Evolutionary conservation across 2,113 vertebrate genomes (phyloP), one percentile per base, ranked within the genome.

Genomic region (Vimba vimba): DNA sequence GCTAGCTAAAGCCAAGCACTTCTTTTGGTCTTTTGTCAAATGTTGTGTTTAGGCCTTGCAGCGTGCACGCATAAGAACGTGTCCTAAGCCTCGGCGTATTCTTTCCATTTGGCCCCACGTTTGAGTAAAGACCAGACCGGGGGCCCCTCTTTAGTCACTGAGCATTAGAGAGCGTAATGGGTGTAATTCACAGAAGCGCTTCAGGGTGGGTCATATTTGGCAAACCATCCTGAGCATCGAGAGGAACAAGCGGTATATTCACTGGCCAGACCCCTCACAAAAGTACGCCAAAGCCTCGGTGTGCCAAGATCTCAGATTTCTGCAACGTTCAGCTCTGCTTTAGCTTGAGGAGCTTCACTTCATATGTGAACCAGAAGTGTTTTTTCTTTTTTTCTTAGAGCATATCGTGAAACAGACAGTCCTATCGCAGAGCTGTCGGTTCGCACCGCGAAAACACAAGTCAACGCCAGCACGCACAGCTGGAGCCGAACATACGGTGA

Each of bases 91-190:
- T 69, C 27, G 2, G 2, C 30, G 12, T 39, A 64, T 79, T 81
- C 71, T 85, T 39, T 77, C 68, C 11, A 6, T 77, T 39, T 85
- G 79, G 59, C 79, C 74, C 62, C 74, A 43, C 12, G 64, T 30
- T 55, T 86, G 76, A 74, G 64, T 39, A 74, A 27, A 74, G 52
- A 82, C 36, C 47, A 69, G 71, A 86, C 91, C 87, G 88, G 84
- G 84, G 66, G 88, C 89, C 89, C 91, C 91, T 90, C 91, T 92
- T 92, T 90, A 90, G 87, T 90, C 90, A 91, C 86, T 93, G 91
- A 91, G 90, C 88, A 90, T 90, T 89, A 87, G 91, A 81, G 66
- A 89, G 15, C 80, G 85, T 86, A 75, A 74, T 87, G 78, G 87
- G 85, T 68, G 90, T 91, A 93, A 90, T 92, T 93, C 90, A 90